Evolutionary conservation across 2,113 vertebrate species (phyloP), one percentile per base, ranked within the genome.

Genomic region (Notiomystis cincta): DNA sequence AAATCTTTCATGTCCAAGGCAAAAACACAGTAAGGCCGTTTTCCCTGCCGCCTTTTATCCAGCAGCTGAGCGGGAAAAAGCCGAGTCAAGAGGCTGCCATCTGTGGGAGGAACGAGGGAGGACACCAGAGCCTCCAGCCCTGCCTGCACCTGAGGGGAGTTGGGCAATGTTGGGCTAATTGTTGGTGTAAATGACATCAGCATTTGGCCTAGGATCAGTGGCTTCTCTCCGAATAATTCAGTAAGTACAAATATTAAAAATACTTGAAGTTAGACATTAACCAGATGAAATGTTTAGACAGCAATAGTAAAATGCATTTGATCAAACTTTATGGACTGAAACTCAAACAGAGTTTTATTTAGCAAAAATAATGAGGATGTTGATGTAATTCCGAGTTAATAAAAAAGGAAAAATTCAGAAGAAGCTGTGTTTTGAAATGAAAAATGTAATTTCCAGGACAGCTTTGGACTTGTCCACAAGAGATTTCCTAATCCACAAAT

Each of bases 211-310:
- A 7, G 1, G 81, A 97, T 96, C 96, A 96, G 86, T 94, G 60
- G 84, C 61, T 94, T 81, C 90, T 89, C 76, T 79, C 90, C 79
- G 82, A 93, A 96, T 93, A 96, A 97, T 95, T 96, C 95, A 89
- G 93, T 81, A 91, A 96, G 94, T 94, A 96, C 87, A 97, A 96
- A 97, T 97, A 97, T 97, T 93, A 96, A 96, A 96, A 97, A 96
- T 96, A 91, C 88, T 90, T 96, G 60, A 70, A 82, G 90, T 97
- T 96, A 97, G 90, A 42, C 70, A 96, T 97, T 97, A 97, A 97
- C 94, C 40, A 89, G 84, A 70, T 82, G 53, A 96, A 97, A 95
- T 97, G 92, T 97, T 97, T 97, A 94, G 92, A 94, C 86, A 95
- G 93, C 87, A 95, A 91, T 47, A 84, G 71, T 95, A 93, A 96